Base-by-base conservation (phyloP, 2,888 invertebrate genomes). In the Drosophila longiperda region DNA sequence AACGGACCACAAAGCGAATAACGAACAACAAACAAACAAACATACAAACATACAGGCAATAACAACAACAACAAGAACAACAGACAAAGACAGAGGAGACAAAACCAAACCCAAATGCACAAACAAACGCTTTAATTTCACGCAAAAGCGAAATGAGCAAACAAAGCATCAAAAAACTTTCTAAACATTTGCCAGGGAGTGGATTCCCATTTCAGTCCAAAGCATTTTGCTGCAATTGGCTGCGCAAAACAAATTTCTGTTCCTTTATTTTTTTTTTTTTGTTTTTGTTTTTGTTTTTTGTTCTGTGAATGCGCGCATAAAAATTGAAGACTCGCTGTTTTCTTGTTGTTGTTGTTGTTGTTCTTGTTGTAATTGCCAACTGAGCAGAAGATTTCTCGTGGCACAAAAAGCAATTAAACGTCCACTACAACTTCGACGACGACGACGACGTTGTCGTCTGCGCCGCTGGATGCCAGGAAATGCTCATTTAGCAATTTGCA, bases 401-500 rank as follows among this genome's bases (percentile, higher is more conserved):
- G 81, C 75, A 80, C 87, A 82, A 83, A 89, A 92, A 91, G 92
- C 92, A 93, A 93, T 93, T 93, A 93, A 92, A 92, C 90, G 90
- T 87, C 88, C 90, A 90, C 87, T 91, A 87, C 89, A 89, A 87
- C 86, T 52, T 38, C 64, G 53, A 54, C 58, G 61, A 88, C 88
- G 89, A 87, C 86, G 68, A 3, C 45, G 71, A 89, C 87, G 90
- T 73, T 86, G 78, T 80, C 81, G 89, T 84, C 87, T 82, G 74
- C 93, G 78, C 92, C 90, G 91, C 91, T 93, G 92, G 93, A 92
- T 91, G 93, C 92, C 93, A 93, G 93, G 93, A 93, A 93, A 92
- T 90, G 91, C 91, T 93, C 92, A 93, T 93, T 93, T 92, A 92
- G 82, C 82, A 69, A 77, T 32, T 74, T 70, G 72, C 68, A 78